A percentile compares a stretch with the other conserved stretches of the same genome.
These are phyloP conservation scores for Parazoanthus darwini DNA, from an alignment of 92 coral and sea anemone species.

Conservation along the genomic window DNA sequence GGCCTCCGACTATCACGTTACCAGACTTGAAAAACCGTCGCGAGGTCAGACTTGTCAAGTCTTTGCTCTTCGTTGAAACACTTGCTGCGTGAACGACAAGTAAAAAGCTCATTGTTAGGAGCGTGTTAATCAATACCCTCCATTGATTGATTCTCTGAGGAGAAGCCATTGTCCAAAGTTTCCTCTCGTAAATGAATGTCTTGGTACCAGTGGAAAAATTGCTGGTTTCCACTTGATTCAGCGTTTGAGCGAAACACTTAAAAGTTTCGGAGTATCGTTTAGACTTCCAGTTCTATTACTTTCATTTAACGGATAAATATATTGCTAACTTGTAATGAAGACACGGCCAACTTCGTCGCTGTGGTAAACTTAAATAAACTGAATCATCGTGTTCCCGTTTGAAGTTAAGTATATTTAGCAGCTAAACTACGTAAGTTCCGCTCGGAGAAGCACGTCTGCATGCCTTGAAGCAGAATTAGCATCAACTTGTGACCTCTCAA, in stretches of 20 bases:
- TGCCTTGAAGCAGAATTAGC: neutral
- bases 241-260: too few relatives aligned
- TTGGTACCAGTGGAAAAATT: neutral
- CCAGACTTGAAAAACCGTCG: conserved; percentile 66
- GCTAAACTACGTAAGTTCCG: neutral
- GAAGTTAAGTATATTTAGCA: too few relatives aligned
- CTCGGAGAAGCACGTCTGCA: neutral
- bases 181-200: neutral
- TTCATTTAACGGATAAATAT: neutral
- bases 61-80: neutral
- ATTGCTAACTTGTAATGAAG: neutral
- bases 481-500: neutral
- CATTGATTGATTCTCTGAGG: neutral
- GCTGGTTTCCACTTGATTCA: neutral
- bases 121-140: neutral
- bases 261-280: too few relatives aligned
- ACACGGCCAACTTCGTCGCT: too few relatives aligned
- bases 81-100: neutral
- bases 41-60: conserved; percentile 20
- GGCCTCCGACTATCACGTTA: conserved; percentile 80
- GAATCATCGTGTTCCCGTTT: neutral
- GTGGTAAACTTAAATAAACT: neutral
- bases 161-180: neutral
- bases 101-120: neutral
- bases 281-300: neutral